Percentiles rank a stretch among this genome's conserved stretches.
Evolutionary conservation across 2,113 vertebrate genomes (phyloP).

Genomic region (Nannospalax galili): DNA sequence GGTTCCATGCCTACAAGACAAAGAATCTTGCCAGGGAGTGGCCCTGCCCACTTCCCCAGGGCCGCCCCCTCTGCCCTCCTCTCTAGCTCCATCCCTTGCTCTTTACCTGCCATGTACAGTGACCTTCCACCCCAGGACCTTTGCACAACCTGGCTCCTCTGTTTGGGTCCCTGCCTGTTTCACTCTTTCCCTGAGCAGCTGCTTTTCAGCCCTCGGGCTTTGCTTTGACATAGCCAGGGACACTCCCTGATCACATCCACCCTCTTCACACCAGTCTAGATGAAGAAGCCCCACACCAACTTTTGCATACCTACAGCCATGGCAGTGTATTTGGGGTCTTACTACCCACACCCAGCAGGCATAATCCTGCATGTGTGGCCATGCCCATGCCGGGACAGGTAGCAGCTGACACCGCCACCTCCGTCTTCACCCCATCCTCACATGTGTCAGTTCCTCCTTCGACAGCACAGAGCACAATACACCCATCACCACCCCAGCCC

Average conservation of each 20-base stretch:
- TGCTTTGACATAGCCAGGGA: not conserved
- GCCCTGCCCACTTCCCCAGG: not conserved
- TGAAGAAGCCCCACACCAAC: not conserved
- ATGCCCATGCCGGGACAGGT: not conserved
- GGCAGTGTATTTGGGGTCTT: not conserved
- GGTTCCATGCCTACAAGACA: no score
- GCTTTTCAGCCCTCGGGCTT: not conserved
- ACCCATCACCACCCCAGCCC: slow-evolving; percentile 8
- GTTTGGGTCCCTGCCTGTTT: not conserved
- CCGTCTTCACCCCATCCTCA: not conserved
- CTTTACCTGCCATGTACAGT: not conserved
- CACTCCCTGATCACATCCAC: not conserved
- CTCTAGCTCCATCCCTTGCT: not conserved
- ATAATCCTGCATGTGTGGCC: not conserved
- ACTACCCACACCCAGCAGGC: not conserved
- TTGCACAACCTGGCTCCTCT: not conserved
- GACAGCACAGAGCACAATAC: not conserved
- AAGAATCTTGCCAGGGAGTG: not conserved
- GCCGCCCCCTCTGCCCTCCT: rapidly evolving
- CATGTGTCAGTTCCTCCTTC: not conserved
- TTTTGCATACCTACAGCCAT: not conserved
- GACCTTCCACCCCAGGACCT: not conserved
- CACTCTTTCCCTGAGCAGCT: not conserved
- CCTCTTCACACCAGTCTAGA: no score
- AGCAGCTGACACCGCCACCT: not conserved